Conservation (phyloP, 2,113 vertebrate species). For the Polypterus bichir region DNA sequence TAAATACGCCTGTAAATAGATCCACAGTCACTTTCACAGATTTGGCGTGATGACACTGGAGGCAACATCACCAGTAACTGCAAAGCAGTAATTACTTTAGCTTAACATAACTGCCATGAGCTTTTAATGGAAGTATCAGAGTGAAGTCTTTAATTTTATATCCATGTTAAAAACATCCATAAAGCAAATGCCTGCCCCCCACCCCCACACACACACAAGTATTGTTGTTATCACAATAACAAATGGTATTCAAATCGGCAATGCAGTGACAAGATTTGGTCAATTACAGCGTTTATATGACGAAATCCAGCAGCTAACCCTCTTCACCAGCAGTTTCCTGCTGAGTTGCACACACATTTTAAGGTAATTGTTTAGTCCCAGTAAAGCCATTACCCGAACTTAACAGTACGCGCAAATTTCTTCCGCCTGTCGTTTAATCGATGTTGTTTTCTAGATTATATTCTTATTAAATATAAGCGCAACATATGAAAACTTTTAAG, state of each 20-base stretch:
- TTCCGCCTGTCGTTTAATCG: no score
- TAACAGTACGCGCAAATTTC: background rate
- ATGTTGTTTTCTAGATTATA: no score
- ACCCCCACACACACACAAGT: no score
- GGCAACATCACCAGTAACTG: background rate
- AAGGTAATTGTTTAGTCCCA: background rate
- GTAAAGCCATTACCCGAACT: background rate
- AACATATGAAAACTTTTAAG: no score
- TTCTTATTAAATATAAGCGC: no score
- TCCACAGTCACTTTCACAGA: constrained; percentile 15
- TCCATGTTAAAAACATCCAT: background rate
- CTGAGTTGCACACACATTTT: no score
- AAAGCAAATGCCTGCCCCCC: background rate
- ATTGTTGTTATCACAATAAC: constrained; percentile 1
- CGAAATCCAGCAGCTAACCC: no score
- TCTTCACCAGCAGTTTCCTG: no score
- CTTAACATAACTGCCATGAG: background rate
- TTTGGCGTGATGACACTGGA: constrained; percentile 16
- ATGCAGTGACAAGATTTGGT: no score
- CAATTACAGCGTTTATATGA: no score
- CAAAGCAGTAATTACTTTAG: background rate
- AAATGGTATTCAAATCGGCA: background rate
- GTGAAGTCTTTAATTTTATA: constrained; percentile 2
- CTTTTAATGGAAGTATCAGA: background rate
- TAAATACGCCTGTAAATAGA: constrained; percentile 17